Evolutionary conservation across 1,140 invertebrate species (phyloP).

Genomic region (Drosophila arawakana): DNA sequence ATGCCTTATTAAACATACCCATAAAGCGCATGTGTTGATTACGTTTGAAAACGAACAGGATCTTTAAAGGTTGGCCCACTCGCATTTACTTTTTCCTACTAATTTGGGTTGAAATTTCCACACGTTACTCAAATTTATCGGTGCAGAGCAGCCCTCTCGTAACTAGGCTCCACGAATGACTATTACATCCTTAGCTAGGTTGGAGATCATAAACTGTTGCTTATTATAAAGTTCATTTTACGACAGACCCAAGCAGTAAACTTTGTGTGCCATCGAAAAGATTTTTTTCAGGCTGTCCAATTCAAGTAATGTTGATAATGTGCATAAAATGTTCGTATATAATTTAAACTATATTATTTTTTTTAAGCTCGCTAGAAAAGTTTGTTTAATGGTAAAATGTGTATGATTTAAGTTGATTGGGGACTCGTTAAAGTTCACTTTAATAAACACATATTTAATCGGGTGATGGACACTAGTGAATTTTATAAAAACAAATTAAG

Average conservation of each 20-base stretch:
- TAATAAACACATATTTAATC: neutral
- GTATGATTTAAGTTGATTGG: too few relatives aligned
- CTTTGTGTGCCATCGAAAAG: neutral
- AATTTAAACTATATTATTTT: too few relatives aligned
- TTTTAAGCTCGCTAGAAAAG: too few relatives aligned
- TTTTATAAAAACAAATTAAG: too few relatives aligned
- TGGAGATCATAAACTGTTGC: conserved; percentile 44
- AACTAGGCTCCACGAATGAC: conserved; percentile 30
- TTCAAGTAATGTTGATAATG: neutral
- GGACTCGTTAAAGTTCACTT: neutral
- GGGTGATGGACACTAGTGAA: too few relatives aligned
- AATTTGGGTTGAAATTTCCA: conserved; percentile 32
- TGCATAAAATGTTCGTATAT: too few relatives aligned
- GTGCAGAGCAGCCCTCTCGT: conserved; percentile 27
- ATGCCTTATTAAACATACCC: too few relatives aligned
- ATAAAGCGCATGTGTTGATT: too few relatives aligned
- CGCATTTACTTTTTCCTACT: neutral
- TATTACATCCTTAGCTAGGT: conserved; percentile 29
- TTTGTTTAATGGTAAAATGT: too few relatives aligned
- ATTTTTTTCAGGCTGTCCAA: neutral
- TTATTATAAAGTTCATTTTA: conserved; percentile 40
- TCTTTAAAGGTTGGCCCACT: too few relatives aligned
- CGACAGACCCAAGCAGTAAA: conserved; percentile 7
- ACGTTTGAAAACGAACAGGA: too few relatives aligned
- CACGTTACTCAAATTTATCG: conserved; percentile 77